Percentiles rank a stretch among this genome's conserved stretches.
phyloP scores from a whole-genome alignment of 2,113 vertebrate species.

The Cyprinodon variegatus region DNA sequence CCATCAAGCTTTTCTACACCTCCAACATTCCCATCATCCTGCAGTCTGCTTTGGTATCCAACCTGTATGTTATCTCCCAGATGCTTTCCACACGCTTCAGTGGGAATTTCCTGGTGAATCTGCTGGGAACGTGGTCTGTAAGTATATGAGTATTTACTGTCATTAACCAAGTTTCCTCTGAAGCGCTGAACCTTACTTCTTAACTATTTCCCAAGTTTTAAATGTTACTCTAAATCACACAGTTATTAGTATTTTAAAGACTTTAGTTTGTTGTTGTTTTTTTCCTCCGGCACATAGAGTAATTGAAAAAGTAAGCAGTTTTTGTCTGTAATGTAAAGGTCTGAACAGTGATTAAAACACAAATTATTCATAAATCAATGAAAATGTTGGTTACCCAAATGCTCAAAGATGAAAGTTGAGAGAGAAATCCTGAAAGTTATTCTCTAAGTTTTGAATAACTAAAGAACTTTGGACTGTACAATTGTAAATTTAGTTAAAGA shows the following conservation, averaged over 20 bases:
- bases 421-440: background rate
- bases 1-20: conserved; percentile 98
- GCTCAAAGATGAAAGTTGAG: background rate
- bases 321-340: no score
- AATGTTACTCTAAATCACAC: background rate
- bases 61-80: conserved; percentile 97
- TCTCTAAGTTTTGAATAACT: background rate
- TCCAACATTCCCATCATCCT: conserved; percentile 99
- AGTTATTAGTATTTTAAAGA: no score
- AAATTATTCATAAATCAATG: no score
- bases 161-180: background rate
- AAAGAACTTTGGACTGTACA: background rate
- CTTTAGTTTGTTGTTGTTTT: no score
- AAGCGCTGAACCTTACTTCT: background rate
- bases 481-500: background rate
- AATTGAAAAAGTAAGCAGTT: background rate
- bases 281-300: no score
- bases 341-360: no score
- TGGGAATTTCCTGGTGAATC: conserved; percentile 95
- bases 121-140: conserved; percentile 98
- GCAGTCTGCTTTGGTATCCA: conserved; percentile 96
- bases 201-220: background rate
- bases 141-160: conserved; percentile 72
- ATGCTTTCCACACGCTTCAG: conserved; percentile 99
- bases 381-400: background rate